Evolutionary conservation across 2,888 invertebrate species (phyloP), one percentile per base, ranked within the genome.

Genomic region (Sarcophaga carnaria): DNA sequence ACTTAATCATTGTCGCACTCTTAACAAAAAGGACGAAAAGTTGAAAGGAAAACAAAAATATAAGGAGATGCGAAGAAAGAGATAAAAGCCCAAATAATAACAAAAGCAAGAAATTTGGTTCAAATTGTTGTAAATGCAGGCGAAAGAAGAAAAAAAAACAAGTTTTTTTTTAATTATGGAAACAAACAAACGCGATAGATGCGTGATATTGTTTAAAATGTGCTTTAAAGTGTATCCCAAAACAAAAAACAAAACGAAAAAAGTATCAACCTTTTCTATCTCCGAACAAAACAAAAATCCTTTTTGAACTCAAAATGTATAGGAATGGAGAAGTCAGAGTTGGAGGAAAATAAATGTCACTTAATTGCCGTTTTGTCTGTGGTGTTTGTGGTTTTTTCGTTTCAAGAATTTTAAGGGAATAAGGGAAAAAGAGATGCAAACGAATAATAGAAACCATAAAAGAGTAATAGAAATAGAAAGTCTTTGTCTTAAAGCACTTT

Each of bases 131-230:
- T 37, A 37, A 37, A 37, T 37, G 37, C 37, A 67, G 79, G 64
- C 37, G 37, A 72, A 70, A 71, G 22, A 80, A 54, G 8, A 79
- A 79, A 79, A 84, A 84, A 84, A 81, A 86, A 89, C 88, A 88
- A 85, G 86, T 80, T 83, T 88, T 89, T 83, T 89, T 89, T 89
- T 89, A 89, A 89, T 89, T 89, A 88, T 88, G 88, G 88, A 88
- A 80, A 85, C 86, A 89, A 89, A 89, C 88, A 87, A 88, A 88
- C 79, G 80, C 87, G 83, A 84, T 85, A 87, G 87, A 88, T 88
- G 88, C 85, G 83, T 89, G 89, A 87, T 84, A 63, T 76, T 80
- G 81, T 83, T 86, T 45, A 81, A 54, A 64, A 75, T 59, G 59
- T 59, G 25, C 63, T 78, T 80, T 37, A 64, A 66, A 70, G 54